A percentile compares a stretch with the other conserved stretches of the same genome.
These are phyloP conservation scores for Mesembrinibis cayennensis DNA, from an alignment of 2,113 vertebrate genomes.

Conservation along the genomic window DNA sequence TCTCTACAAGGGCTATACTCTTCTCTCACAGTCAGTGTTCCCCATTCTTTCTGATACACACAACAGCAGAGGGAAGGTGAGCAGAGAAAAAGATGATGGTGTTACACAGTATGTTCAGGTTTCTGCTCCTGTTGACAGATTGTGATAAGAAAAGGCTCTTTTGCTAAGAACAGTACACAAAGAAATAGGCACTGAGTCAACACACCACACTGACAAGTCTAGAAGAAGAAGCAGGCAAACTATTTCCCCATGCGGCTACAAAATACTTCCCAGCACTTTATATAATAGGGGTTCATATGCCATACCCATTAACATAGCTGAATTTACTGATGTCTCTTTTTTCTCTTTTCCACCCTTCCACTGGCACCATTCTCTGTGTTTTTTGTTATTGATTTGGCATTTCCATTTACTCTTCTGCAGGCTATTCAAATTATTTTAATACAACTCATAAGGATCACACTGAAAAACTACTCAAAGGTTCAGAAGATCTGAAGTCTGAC, in stretches of 20 bases:
- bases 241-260: background rate
- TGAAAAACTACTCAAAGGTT: background rate
- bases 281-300: background rate
- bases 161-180: background rate
- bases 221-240: background rate
- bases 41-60: background rate
- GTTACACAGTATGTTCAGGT: background rate
- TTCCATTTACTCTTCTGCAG: background rate
- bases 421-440: background rate
- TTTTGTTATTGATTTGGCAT: background rate
- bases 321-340: background rate
- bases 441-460: background rate
- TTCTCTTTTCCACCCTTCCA: background rate
- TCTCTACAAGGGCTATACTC: background rate
- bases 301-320: background rate
- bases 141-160: background rate
- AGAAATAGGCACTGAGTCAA: background rate
- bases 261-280: background rate
- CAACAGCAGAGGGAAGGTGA: background rate
- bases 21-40: background rate
- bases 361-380: background rate
- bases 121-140: background rate
- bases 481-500: background rate
- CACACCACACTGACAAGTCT: background rate
- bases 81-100: background rate